Evolutionary conservation across 2,797 vertebrate genomes (phyloP).

Genomic region (Neosalanx taihuensis): DNA sequence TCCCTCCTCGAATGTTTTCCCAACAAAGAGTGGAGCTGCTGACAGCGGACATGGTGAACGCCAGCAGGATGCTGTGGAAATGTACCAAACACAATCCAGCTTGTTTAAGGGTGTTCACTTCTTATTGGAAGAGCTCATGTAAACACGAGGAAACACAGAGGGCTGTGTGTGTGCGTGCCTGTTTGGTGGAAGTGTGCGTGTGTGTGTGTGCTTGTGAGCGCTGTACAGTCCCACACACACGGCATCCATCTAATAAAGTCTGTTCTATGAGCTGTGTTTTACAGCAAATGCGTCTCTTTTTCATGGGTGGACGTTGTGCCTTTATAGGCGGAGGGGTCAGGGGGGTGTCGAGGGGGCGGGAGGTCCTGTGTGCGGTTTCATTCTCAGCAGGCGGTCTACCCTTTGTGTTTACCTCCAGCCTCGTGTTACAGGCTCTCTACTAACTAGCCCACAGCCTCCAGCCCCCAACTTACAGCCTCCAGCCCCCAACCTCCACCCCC

Average conservation of each 20-base stretch:
- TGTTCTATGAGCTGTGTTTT: not conserved
- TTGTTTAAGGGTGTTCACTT: conserved; percentile 39
- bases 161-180: not conserved
- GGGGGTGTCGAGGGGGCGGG: too few species aligned
- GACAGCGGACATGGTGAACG: conserved; percentile 25
- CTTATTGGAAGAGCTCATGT: conserved; percentile 22
- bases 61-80: conserved; percentile 18
- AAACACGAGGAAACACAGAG: conserved; percentile 25
- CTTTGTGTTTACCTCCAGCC: not conserved
- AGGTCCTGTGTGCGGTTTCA: not conserved
- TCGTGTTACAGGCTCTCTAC: not conserved
- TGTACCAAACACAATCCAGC: conserved; percentile 21
- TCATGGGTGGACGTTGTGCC: too few species aligned
- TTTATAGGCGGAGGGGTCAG: too few species aligned
- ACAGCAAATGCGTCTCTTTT: not conserved
- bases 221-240: too few species aligned
- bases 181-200: not conserved
- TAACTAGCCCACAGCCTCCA: not conserved
- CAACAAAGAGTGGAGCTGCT: conserved; percentile 28
- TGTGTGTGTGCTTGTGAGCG: not conserved
- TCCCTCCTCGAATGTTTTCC: conserved; percentile 14
- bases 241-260: too few species aligned
- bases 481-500: too few species aligned
- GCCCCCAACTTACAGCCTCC: too few species aligned
- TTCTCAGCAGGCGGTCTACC: not conserved